A percentile compares a stretch with the other conserved stretches of the same genome.
These are phyloP conservation scores for Tetramorium alpestre DNA, from an alignment of 1,140 invertebrate genomes.

Conservation along the genomic window DNA sequence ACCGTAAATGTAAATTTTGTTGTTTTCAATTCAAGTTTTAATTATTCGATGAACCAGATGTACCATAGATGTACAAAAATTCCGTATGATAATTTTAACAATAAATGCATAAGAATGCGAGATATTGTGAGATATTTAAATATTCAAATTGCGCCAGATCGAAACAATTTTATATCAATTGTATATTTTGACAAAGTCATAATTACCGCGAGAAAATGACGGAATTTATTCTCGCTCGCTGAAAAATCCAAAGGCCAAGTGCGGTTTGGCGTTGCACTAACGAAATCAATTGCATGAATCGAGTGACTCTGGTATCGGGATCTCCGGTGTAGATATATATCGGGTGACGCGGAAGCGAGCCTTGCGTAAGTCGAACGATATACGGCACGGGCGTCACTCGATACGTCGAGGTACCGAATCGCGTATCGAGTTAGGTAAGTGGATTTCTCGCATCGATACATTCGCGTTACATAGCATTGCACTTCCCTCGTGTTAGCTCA, in stretches of 20 bases:
- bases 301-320: neutral
- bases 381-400: constrained; percentile 51
- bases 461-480: constrained; percentile 81
- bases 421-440: constrained; percentile 78
- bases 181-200: neutral
- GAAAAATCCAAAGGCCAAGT: constrained; percentile 3
- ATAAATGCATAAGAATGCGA: neutral
- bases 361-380: constrained; percentile 53
- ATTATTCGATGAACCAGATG: neutral
- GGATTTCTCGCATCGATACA: constrained; percentile 82
- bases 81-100: neutral
- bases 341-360: constrained; percentile 35
- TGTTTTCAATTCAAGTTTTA: neutral
- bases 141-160: neutral
- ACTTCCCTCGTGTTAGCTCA: constrained; percentile 79
- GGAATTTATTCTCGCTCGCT: neutral
- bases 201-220: neutral
- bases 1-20: neutral
- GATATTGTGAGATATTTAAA: neutral
- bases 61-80: neutral
- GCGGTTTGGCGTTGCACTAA: constrained; percentile 11
- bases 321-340: constrained; percentile 28
- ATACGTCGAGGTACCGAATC: constrained; percentile 61
- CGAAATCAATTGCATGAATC: constrained; percentile 51
- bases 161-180: no score